Evolutionary conservation across 2,797 vertebrate species (phyloP).

Genomic region (Gallinago solitaria): DNA sequence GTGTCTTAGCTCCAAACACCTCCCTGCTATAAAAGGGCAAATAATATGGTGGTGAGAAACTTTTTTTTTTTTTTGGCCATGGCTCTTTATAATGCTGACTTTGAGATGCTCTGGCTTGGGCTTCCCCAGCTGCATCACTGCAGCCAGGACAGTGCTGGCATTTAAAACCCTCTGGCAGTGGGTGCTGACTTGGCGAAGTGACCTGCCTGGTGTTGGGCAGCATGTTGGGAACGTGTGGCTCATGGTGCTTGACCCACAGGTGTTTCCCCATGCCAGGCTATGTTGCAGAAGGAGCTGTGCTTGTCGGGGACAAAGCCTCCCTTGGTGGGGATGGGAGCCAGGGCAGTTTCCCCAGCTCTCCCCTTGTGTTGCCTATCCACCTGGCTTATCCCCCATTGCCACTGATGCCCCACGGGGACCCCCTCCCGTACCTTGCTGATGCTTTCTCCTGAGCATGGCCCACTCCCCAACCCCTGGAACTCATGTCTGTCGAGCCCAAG

Average conservation of each 20-base stretch:
- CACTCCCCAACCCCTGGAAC: background rate
- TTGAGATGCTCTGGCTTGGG: background rate
- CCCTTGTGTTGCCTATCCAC: background rate
- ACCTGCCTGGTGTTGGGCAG: background rate
- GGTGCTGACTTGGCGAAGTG: background rate
- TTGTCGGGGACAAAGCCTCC: background rate
- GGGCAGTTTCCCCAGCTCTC: background rate
- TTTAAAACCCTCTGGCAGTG: background rate
- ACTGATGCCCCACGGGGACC: background rate
- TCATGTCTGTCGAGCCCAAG: background rate
- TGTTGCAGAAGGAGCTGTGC: background rate
- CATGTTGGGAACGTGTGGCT: fast-evolving
- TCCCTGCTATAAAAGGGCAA: background rate
- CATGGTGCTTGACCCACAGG: background rate
- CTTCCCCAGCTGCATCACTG: background rate
- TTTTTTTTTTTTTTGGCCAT: background rate
- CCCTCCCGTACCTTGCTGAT: background rate
- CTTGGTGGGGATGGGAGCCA: background rate
- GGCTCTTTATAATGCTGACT: background rate
- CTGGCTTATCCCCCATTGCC: background rate
- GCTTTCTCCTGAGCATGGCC: background rate
- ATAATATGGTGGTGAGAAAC: background rate
- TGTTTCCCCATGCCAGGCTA: background rate
- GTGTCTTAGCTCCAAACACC: background rate
- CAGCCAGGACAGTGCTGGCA: background rate